These are phyloP conservation scores for Anastatus disparis DNA, from an alignment of 1,140 invertebrate species.

Conservation along the genomic window DNA sequence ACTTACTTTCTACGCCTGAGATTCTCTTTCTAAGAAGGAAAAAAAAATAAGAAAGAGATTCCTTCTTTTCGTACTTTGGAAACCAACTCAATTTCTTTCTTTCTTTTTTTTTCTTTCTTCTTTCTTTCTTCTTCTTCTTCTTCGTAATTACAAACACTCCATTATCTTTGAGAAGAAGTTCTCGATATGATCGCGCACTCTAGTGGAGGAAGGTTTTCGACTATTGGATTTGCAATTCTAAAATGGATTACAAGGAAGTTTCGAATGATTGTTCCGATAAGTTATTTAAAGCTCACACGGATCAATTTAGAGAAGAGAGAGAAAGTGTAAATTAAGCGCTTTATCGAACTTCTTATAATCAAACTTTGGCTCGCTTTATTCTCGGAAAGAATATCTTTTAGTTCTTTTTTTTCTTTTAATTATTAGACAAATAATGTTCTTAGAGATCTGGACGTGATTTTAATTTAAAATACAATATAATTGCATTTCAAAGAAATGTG, in stretches of 20 bases:
- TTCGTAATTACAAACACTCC: constrained; percentile 12
- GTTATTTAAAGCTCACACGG: constrained; percentile 27
- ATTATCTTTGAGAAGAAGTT: constrained; percentile 18
- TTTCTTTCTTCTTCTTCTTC: not conserved
- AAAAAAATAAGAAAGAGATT: no score
- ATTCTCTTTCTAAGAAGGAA: constrained; percentile 19
- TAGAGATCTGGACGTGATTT: not conserved
- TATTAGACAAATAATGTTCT: not conserved
- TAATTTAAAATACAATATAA: not conserved
- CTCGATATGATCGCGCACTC: not conserved
- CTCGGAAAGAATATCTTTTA: not conserved
- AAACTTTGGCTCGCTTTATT: not conserved
- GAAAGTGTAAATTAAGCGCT: constrained; percentile 4
- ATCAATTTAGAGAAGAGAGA: constrained; percentile 22
- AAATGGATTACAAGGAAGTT: constrained; percentile 7
- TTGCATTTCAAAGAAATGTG: not conserved
- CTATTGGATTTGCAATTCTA: constrained; percentile 21
- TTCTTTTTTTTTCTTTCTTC: not conserved
- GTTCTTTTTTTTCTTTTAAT: not conserved
- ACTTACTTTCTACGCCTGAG: constrained; percentile 14
- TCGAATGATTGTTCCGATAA: constrained; percentile 18
- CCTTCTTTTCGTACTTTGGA: not conserved
- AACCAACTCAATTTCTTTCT: not conserved
- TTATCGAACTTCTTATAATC: not conserved
- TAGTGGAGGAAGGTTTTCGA: not conserved